Percentiles rank a stretch among this genome's conserved stretches.
Conservation (phyloP, 2,888 invertebrate species). For the Polia nebulosa region DNA sequence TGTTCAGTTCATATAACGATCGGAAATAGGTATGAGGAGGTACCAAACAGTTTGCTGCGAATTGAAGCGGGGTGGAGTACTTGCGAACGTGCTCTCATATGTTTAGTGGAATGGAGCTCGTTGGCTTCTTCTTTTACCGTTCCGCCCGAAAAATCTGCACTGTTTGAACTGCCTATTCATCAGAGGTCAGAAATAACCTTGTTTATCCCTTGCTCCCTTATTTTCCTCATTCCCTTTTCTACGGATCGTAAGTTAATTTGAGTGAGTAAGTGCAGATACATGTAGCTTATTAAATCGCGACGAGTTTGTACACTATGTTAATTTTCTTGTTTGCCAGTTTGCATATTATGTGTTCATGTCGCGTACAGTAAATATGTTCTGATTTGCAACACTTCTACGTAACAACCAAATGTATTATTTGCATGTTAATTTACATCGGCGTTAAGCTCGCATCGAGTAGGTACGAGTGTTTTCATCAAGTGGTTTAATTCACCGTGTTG, state of each 20-base stretch:
- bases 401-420: conserved; percentile 55
- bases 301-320: conserved; percentile 37
- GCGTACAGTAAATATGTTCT: conserved; percentile 43
- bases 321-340: conserved; percentile 50
- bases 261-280: conserved; percentile 17
- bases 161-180: conserved; percentile 37
- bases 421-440: conserved; percentile 53
- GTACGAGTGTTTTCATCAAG: conserved; percentile 18
- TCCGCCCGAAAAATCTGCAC: conserved; percentile 1
- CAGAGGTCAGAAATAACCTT: conserved; percentile 26
- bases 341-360: conserved; percentile 40
- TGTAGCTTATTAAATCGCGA: conserved; percentile 14
- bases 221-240: conserved; percentile 27
- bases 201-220: conserved; percentile 21
- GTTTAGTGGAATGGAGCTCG: conserved; percentile 5
- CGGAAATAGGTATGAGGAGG: conserved; percentile 41
- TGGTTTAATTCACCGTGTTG: conserved; percentile 29
- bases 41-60: conserved; percentile 9
- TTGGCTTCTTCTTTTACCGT: background rate
- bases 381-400: conserved; percentile 53
- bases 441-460: conserved; percentile 33
- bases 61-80: conserved; percentile 8
- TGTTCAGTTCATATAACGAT: conserved; percentile 36
- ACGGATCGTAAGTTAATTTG: conserved; percentile 41
- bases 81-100: conserved; percentile 4